phyloP scores from a whole-genome alignment of 2,113 vertebrate genomes.

The Nibea albiflora region DNA sequence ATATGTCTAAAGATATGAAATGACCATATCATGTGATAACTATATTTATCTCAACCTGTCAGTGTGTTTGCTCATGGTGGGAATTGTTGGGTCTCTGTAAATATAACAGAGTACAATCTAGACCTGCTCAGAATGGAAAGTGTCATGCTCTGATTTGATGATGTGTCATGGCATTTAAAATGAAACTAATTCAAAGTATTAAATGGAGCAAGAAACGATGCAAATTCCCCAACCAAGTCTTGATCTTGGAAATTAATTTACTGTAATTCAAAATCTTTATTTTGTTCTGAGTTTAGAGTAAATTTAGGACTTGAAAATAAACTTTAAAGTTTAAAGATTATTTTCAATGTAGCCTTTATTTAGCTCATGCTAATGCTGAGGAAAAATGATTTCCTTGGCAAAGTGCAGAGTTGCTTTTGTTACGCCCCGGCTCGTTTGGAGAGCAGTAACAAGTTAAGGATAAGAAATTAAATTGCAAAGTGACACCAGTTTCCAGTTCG shows the following conservation, averaged over 20 bases:
- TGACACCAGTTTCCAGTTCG: too few species aligned
- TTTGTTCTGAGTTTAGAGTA: too few species aligned
- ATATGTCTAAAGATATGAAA: background rate
- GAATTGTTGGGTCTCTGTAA: too few species aligned
- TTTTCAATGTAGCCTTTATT: background rate
- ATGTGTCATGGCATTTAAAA: background rate
- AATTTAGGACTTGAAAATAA: background rate
- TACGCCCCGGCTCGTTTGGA: too few species aligned
- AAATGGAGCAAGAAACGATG: background rate
- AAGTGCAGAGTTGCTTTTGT: background rate
- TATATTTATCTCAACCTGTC: conserved; percentile 6
- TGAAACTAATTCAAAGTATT: background rate
- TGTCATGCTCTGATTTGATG: too few species aligned
- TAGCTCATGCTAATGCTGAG: too few species aligned
- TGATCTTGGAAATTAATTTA: background rate
- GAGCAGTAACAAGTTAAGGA: too few species aligned
- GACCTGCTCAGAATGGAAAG: too few species aligned
- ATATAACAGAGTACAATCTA: too few species aligned
- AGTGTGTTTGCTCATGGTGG: too few species aligned
- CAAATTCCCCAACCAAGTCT: background rate
- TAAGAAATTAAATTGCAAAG: too few species aligned
- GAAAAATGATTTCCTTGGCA: too few species aligned
- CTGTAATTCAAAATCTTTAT: background rate
- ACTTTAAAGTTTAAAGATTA: background rate
- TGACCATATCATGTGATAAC: background rate